A percentile compares a stretch with the other conserved stretches of the same genome.
Evolutionary conservation across 2,888 invertebrate species (phyloP).

Genomic region (Nemapogon koenigi): DNA sequence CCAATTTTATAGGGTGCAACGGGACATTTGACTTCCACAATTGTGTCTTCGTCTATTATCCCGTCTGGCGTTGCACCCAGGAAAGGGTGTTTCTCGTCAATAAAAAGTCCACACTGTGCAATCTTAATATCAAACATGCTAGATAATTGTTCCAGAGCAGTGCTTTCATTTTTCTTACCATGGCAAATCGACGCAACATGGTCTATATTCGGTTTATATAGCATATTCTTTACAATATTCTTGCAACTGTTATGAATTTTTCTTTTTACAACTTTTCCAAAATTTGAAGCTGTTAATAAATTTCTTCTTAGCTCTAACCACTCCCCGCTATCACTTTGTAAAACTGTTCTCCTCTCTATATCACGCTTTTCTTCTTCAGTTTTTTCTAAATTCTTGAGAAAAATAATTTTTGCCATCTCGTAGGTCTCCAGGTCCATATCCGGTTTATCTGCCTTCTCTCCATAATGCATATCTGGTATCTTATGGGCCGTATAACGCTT

Average conservation of each 20-base stretch:
- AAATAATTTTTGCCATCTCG: constrained; percentile 13
- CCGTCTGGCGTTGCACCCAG: constrained; percentile 17
- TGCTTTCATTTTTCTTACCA: constrained; percentile 10
- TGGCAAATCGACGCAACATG: constrained; percentile 10
- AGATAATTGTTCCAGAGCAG: constrained; percentile 10
- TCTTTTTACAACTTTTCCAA: constrained; percentile 16
- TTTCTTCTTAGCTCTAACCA: constrained; percentile 19
- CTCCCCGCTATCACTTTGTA: constrained; percentile 18
- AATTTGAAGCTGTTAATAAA: constrained; percentile 18
- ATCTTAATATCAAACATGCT: constrained; percentile 12
- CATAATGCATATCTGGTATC: constrained; percentile 15
- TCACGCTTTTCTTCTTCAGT: constrained; percentile 12
- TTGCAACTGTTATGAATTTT: constrained; percentile 3
- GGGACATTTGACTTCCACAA: constrained; percentile 16
- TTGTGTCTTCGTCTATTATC: constrained; percentile 4
- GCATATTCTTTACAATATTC: constrained; percentile 10
- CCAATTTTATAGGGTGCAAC: constrained; percentile 10
- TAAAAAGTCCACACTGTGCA: constrained; percentile 16
- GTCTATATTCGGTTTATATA: constrained; percentile 10
- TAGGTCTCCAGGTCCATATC: constrained; percentile 15
- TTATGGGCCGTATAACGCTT: constrained; percentile 5
- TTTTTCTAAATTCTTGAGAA: constrained; percentile 14
- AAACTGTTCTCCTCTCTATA: constrained; percentile 15
- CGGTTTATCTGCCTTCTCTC: constrained; percentile 13
- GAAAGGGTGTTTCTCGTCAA: constrained; percentile 15